Evolutionary conservation across 2,113 vertebrate species (phyloP), one percentile per base, ranked within the genome.

Genomic region (Ceuthmochares aereus): DNA sequence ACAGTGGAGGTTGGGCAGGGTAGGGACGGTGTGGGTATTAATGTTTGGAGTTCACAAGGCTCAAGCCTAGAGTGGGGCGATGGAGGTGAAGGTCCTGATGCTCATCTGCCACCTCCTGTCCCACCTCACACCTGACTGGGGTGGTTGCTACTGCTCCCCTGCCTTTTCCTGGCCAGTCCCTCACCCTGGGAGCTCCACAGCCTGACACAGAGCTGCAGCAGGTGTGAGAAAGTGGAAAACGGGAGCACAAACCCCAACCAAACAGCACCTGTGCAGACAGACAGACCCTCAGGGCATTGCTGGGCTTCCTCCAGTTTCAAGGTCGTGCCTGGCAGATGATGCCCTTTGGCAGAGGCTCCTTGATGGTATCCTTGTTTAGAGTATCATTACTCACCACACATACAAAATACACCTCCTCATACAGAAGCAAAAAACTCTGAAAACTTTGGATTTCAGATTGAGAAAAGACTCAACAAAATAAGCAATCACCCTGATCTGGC

Each of bases 191-290:
- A 16, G 3, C 29, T 52, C 25, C n/a, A 45, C 56, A 59, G 22
- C 7, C 54, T 62, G 26, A n/a, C 15, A 23, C 10, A 26, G 18
- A 16, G 43, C 14, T 90, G 56, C 69, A 66, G 52, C 0, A 0
- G 14, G 19, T 17, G 5, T 3, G 13, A 45, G 30, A 37, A 77
- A 32, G 12, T 67, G 30, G 8, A 43, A 85, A 68, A 75, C 26
- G 8, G 51, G 49, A 75, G 36, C 36, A 62, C 12, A 47, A 51
- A 60, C 4, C n/a, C 17, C 55, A 64, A 14, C 7, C 25, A 32
- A 49, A 47, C n/a, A 62, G 6, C 26, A 45, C 8, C 29, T 0
- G 0, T 18, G 34, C 9, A 3, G 14, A 19, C 42, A 56, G 47
- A 59, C 22, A 8, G 22, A 58, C 27, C 43, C 7, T 21, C 12